Evolutionary conservation across 2,113 vertebrate genomes (phyloP), one percentile per base, ranked within the genome.

Genomic region (Eudyptes chrysolophus): DNA sequence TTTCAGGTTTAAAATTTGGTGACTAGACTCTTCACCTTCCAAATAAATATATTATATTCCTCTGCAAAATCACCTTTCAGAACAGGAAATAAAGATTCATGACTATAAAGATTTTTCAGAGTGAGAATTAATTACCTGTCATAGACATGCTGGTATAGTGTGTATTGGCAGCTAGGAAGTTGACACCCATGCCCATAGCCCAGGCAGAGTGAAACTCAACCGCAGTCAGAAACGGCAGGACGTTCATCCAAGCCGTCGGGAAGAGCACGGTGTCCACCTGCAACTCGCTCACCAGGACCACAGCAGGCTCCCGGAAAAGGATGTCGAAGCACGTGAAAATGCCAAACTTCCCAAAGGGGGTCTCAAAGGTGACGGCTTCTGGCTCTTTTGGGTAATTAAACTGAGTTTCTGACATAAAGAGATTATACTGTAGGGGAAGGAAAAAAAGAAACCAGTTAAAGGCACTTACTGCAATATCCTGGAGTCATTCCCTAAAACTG

Each of bases 271-370:
- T 98, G 86, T 98, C 98, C 42, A 99, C 98, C 7, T 97, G 97
- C 82, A 98, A 96, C 78, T 96, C 75, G 4, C 97, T 96, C 68
- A 99, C 96, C 42, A 99, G 92, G 10, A 93, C 66, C 24, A 99
- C 66, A 0, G 98, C 98, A 3, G 99, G 99, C 13, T 99, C 74
- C 1, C 80, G 79, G 92, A 99, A 99, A 51, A 99, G 98, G 84
- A 99, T 98, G 95, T 99, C 99, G 3, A 99, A 99, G 96, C 99
- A 99, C 48, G 98, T 99, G 74, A 99, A 98, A 93, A 99, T 95
- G 24, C 99, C 99, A 93, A 99, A 99, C 49, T 82, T 98, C 51
- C 99, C 99, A 85, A 99, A 99, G 2, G 98, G 97, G 3, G 99
- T 99, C 25, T 98, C 96, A 86, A 99, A 99, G 3, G 98, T 99